phyloP scores from a whole-genome alignment of 2,113 vertebrate species.

The Gymnorhina tibicen region DNA sequence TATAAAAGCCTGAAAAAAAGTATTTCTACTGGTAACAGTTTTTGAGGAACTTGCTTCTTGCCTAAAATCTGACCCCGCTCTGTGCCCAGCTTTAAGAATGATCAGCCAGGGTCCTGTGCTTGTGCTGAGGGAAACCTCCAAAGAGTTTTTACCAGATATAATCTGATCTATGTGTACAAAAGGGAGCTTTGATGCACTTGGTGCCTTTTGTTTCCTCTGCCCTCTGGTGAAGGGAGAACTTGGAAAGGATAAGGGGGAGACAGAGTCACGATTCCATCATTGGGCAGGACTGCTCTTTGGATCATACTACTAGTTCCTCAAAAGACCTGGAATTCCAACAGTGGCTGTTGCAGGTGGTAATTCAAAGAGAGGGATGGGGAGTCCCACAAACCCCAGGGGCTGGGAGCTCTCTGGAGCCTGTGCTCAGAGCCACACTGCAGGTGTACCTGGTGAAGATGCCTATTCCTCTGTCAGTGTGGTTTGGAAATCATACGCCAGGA shows the following conservation, averaged over 20 bases:
- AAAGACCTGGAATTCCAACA: not conserved
- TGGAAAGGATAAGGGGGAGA: not conserved
- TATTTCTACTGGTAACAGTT: not conserved
- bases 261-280: not conserved
- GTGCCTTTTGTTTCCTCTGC: not conserved
- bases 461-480: not conserved
- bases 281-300: not conserved
- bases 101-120: not conserved
- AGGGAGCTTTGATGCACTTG: not conserved
- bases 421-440: not conserved
- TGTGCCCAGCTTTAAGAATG: not conserved
- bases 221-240: not conserved
- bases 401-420: not conserved
- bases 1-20: not conserved
- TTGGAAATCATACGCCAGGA: accelerated
- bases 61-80: not conserved
- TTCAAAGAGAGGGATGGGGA: not conserved
- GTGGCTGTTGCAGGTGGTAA: not conserved
- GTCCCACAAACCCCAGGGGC: not conserved
- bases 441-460: not conserved
- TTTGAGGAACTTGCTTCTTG: not conserved
- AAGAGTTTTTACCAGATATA: accelerated
- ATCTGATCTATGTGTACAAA: not conserved
- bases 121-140: not conserved
- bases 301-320: not conserved